phyloP scores from a whole-genome alignment of 2,113 vertebrate species.

The Orcinus orca region DNA sequence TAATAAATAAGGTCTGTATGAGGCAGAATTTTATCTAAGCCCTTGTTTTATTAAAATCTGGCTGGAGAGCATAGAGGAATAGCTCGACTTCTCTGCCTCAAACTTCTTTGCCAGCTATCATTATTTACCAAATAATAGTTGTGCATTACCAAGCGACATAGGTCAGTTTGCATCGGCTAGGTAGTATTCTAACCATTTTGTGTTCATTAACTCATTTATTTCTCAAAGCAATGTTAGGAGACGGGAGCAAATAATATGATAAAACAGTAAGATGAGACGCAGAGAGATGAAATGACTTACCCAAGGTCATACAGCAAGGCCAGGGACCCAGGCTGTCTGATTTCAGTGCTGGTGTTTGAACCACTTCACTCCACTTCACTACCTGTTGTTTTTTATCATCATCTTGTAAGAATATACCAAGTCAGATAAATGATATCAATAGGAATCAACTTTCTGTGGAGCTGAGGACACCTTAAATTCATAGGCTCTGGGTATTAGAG shows the following conservation, averaged over 20 bases:
- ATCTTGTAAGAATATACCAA: not conserved
- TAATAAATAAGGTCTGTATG: not conserved
- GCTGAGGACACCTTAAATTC: not conserved
- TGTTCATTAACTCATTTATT: not conserved
- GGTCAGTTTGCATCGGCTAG: not conserved
- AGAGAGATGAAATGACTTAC: not conserved
- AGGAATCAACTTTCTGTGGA: not conserved
- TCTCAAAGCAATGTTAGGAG: constrained; percentile 4
- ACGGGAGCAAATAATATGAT: not conserved
- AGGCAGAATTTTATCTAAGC: not conserved
- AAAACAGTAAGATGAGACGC: constrained; percentile 6
- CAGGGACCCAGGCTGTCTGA: not conserved
- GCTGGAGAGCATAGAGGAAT: not conserved
- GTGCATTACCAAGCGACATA: not conserved
- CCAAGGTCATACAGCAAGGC: not conserved
- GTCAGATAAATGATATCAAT: not conserved
- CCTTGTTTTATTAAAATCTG: not conserved
- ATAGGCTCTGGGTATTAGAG: not conserved
- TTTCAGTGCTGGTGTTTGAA: constrained; percentile 16
- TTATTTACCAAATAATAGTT: constrained; percentile 9
- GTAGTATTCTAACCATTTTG: not conserved
- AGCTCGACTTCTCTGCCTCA: not conserved
- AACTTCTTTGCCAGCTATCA: not conserved
- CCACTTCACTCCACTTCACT: not conserved
- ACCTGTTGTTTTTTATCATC: not conserved